Evolutionary conservation across 2,888 invertebrate genomes (phyloP).

Genomic region (Amitus sp.): DNA sequence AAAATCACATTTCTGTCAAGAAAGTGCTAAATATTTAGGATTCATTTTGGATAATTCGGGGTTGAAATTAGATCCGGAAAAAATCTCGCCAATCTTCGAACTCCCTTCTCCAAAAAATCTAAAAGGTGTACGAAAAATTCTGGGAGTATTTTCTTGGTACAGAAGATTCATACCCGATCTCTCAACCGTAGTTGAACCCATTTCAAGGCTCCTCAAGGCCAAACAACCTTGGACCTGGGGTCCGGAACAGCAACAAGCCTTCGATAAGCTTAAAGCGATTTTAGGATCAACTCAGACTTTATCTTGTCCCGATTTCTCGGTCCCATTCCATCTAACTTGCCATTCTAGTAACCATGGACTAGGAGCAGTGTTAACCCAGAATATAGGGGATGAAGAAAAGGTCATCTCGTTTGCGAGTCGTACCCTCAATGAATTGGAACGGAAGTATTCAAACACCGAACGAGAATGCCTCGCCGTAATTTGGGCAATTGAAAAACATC

Average conservation of each 20-base stretch:
- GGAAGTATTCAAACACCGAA: conserved; percentile 21
- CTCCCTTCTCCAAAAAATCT: too few relatives aligned
- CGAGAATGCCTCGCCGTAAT: conserved; percentile 23
- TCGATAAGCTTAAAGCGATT: background rate
- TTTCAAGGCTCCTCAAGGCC: background rate
- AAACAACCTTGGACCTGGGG: background rate
- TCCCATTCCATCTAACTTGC: conserved; percentile 9
- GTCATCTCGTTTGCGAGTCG: conserved; percentile 18
- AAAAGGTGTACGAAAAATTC: too few relatives aligned
- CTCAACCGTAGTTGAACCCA: background rate
- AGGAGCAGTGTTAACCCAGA: conserved; percentile 23
- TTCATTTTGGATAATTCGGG: too few relatives aligned
- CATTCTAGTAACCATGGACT: conserved; percentile 17
- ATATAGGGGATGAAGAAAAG: background rate
- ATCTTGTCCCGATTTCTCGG: conserved; percentile 5
- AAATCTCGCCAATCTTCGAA: too few relatives aligned
- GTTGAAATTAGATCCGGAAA: too few relatives aligned
- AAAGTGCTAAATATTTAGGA: too few relatives aligned
- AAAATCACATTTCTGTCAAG: too few relatives aligned
- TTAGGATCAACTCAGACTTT: background rate
- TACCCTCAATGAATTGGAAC: conserved; percentile 7
- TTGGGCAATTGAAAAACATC: conserved; percentile 20
- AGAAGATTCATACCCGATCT: background rate
- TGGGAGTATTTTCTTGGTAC: too few relatives aligned
- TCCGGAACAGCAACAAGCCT: background rate